A percentile compares a stretch with the other conserved stretches of the same genome.
Evolutionary conservation across 2,888 invertebrate genomes (phyloP).

Genomic region (Saturnia pavonia): DNA sequence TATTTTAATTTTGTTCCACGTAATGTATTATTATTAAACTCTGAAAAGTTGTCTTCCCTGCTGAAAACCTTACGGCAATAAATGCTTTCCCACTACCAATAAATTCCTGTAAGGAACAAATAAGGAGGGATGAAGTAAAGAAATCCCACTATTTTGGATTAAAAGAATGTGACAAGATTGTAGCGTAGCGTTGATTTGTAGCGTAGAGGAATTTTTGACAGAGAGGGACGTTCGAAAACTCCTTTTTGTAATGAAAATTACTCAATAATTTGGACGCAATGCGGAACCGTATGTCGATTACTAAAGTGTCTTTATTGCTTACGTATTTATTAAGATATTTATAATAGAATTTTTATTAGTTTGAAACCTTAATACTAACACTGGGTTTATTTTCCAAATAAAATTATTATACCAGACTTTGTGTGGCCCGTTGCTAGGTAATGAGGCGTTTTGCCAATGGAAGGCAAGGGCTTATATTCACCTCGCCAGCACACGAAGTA

Average conservation of each 20-base stretch:
- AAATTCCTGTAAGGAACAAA: conserved; percentile 22
- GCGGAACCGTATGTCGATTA: conserved; percentile 52
- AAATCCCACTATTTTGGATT: conserved; percentile 35
- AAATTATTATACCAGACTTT: no score
- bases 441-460: no score
- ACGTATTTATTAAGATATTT: conserved; percentile 34
- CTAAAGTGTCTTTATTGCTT: conserved; percentile 56
- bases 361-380: no score
- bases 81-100: conserved; percentile 25
- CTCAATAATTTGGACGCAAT: conserved; percentile 56
- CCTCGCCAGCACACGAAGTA: no score
- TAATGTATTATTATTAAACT: conserved; percentile 6
- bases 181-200: no score
- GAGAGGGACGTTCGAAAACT: conserved; percentile 50
- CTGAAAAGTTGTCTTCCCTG: conserved; percentile 12
- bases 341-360: background rate
- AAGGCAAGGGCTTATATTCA: no score
- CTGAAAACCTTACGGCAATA: conserved; percentile 23
- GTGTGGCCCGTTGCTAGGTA: no score
- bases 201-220: conserved; percentile 50
- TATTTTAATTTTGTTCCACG: conserved; percentile 21
- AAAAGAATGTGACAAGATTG: conserved; percentile 45
- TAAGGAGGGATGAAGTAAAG: conserved; percentile 30
- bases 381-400: no score
- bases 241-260: conserved; percentile 49